Evolutionary conservation across 2,113 vertebrate genomes (phyloP).

Genomic region (Anoplopoma fimbria): DNA sequence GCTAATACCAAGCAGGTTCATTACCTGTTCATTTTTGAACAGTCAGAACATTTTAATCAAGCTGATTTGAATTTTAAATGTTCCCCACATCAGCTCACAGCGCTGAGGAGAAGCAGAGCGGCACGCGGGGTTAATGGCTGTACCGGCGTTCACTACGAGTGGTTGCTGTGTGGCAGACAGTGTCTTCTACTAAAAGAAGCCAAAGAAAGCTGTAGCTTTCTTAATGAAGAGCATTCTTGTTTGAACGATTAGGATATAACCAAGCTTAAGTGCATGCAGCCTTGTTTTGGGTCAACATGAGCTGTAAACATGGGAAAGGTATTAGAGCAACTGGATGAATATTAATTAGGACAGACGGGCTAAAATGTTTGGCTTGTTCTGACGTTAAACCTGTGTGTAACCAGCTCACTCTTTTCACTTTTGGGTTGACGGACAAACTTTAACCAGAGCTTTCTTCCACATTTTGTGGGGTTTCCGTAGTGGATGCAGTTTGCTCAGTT

Average conservation of each 20-base stretch:
- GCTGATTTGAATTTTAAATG: slow-evolving; percentile 76
- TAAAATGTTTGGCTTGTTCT: too few relatives aligned
- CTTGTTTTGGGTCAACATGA: background rate
- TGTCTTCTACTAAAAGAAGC: background rate
- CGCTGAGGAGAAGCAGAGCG: slow-evolving; percentile 11
- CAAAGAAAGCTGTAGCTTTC: background rate
- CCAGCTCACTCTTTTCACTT: background rate
- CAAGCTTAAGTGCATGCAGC: background rate
- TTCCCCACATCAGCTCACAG: slow-evolving; percentile 36
- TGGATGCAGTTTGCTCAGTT: too few relatives aligned
- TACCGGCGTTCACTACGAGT: slow-evolving; percentile 23
- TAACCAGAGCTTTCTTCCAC: too few relatives aligned
- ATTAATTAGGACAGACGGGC: too few relatives aligned
- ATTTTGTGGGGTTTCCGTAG: too few relatives aligned
- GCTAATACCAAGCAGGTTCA: slow-evolving; percentile 39
- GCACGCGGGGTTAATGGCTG: slow-evolving; percentile 64
- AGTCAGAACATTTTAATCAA: slow-evolving; percentile 60
- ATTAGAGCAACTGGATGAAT: too few relatives aligned
- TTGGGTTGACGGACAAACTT: background rate
- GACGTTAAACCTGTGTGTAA: background rate
- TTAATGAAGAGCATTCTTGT: background rate
- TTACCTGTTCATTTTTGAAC: slow-evolving; percentile 55
- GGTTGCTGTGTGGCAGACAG: background rate
- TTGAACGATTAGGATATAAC: background rate
- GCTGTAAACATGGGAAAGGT: background rate